These are phyloP conservation scores for Metalampra italica DNA, from an alignment of 2,888 invertebrate genomes.

Conservation along the genomic window DNA sequence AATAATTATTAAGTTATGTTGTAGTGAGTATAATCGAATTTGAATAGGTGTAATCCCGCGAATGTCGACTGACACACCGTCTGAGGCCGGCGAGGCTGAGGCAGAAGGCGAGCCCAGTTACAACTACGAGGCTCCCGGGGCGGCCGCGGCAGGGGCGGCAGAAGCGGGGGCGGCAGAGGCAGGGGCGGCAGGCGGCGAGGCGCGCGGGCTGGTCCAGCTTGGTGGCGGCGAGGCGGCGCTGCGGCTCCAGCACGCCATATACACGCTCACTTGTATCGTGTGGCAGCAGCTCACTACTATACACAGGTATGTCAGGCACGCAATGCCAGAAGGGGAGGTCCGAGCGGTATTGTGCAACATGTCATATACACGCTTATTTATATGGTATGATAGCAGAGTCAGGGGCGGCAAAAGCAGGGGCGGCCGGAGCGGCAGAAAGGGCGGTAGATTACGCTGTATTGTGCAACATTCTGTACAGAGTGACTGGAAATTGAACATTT, in stretches of 20 bases:
- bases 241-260: conserved; percentile 91
- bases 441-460: too few relatives aligned
- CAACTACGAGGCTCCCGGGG: neutral
- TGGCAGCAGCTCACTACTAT: conserved; percentile 94
- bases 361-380: too few relatives aligned
- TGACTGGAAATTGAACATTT: too few relatives aligned
- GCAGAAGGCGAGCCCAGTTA: conserved; percentile 9
- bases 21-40: too few relatives aligned
- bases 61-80: conserved; percentile 52
- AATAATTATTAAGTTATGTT: too few relatives aligned
- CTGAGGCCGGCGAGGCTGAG: conserved; percentile 21
- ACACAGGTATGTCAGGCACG: conserved; percentile 75
- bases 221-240: conserved; percentile 67
- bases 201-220: neutral
- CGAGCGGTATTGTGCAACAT: too few relatives aligned
- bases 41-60: conserved; percentile 6
- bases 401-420: too few relatives aligned
- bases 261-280: conserved; percentile 91
- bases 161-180: neutral
- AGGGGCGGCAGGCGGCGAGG: neutral
- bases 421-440: too few relatives aligned
- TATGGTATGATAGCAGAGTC: too few relatives aligned
- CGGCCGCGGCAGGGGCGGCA: neutral
- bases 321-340: too few relatives aligned
- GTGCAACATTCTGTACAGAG: too few relatives aligned